Conservation (phyloP, 2,888 invertebrate species). For the Cheilosia urbana region DNA sequence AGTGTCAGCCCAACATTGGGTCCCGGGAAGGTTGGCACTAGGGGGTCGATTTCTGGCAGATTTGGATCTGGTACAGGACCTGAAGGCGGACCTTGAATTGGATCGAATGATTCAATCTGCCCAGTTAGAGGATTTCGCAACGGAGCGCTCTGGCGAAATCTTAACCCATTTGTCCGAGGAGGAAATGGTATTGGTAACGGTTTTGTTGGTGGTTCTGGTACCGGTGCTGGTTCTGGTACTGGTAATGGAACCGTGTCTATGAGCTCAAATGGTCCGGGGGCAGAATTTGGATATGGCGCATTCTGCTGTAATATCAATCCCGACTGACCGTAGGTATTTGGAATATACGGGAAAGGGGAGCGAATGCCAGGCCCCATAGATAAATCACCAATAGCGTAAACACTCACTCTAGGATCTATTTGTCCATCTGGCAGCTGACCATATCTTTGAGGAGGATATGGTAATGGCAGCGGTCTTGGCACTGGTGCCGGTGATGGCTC, state of each 20-base stretch:
- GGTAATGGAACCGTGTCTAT: no score
- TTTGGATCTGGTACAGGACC: background rate
- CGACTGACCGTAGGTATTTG: background rate
- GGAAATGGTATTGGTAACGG: no score
- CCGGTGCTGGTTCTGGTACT: no score
- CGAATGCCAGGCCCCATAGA: background rate
- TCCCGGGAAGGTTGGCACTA: no score
- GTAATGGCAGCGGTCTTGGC: background rate
- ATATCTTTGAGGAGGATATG: background rate
- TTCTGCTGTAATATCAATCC: background rate
- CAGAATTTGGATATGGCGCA: background rate
- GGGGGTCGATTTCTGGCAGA: no score
- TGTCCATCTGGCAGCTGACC: background rate
- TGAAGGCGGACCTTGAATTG: background rate
- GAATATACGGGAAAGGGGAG: background rate
- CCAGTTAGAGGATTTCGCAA: background rate
- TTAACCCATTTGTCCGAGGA: background rate
- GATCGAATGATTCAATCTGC: background rate
- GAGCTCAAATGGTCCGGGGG: no score
- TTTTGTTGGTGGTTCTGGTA: no score
- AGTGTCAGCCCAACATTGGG: no score
- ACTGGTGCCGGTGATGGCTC: background rate
- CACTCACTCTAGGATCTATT: background rate
- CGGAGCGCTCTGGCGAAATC: conserved; percentile 5
- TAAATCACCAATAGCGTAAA: no score